These are phyloP conservation scores for Lepidotrigona ventralis DNA, from an alignment of 1,140 invertebrate genomes.

Conservation along the genomic window DNA sequence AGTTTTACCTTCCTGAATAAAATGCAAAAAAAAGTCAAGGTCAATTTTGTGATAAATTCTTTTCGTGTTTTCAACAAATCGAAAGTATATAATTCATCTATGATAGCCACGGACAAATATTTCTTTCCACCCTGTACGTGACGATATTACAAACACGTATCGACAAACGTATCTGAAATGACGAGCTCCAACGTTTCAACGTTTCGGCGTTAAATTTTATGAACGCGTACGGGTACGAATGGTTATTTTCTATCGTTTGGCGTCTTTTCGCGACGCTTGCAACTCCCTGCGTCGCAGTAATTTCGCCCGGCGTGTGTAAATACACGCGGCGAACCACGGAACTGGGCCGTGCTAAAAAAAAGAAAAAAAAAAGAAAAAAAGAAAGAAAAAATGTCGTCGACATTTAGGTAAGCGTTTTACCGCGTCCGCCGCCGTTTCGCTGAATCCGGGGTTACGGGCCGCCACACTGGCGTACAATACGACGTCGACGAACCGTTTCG, in stretches of 20 bases:
- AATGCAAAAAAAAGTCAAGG: no score
- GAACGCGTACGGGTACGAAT: background rate
- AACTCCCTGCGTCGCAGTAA: background rate
- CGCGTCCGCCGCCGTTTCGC: background rate
- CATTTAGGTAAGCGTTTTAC: slow-evolving; percentile 7
- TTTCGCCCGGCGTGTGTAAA: background rate
- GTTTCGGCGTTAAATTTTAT: background rate
- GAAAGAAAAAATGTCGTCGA: background rate
- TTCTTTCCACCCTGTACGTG: no score
- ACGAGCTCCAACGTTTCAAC: background rate
- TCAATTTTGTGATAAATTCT: no score
- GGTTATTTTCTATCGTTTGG: background rate
- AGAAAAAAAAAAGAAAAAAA: no score
- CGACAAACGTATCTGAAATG: background rate
- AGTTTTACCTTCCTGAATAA: no score
- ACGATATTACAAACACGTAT: no score
- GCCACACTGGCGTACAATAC: background rate
- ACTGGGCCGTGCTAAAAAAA: no score
- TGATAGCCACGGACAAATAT: no score
- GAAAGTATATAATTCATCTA: no score
- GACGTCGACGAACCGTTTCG: slow-evolving; percentile 12
- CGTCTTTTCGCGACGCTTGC: background rate
- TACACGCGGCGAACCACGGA: background rate
- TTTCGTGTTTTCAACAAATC: no score
- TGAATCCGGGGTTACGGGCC: background rate